A percentile compares a stretch with the other conserved stretches of the same genome.
Conservation (phyloP, 1,140 invertebrate genomes). For the Apis dorsata region DNA sequence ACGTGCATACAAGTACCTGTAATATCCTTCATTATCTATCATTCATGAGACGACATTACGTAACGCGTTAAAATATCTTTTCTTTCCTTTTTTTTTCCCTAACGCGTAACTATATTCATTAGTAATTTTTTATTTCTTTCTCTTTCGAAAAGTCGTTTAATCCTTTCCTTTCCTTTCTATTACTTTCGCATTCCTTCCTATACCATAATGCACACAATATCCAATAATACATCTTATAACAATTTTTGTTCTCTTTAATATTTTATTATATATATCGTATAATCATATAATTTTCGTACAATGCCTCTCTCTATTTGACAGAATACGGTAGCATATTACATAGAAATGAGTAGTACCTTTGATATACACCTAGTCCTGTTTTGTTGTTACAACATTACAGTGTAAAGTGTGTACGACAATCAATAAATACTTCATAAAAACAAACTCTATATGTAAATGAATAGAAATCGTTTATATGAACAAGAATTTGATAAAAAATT, state of each 20-base stretch:
- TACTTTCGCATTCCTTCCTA: neutral
- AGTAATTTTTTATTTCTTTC: conserved; percentile 8
- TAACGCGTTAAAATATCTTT: conserved; percentile 31
- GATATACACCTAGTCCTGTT: conserved; percentile 47
- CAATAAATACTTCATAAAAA: neutral
- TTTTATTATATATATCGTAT: neutral
- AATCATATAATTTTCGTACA: conserved; percentile 46
- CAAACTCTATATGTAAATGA: too few relatives aligned
- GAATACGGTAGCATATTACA: conserved; percentile 46
- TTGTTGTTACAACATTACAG: conserved; percentile 35
- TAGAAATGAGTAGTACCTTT: conserved; percentile 35
- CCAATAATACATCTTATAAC: conserved; percentile 19
- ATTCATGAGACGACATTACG: conserved; percentile 16
- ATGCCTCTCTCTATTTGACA: conserved; percentile 43
- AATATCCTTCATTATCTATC: conserved; percentile 43
- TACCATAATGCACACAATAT: neutral
- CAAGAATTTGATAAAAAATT: neutral
- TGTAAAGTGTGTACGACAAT: conserved; percentile 3
- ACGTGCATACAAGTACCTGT: conserved; percentile 58
- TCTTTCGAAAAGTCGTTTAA: neutral
- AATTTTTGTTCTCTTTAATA: neutral
- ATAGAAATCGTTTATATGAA: neutral
- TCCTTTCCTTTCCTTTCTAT: neutral
- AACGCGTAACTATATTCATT: neutral
- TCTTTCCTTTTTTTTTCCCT: neutral